A percentile compares a stretch with the other conserved stretches of the same genome.
Evolutionary conservation across 2,113 vertebrate species (phyloP).

Genomic region (Odobenus rosmarus): DNA sequence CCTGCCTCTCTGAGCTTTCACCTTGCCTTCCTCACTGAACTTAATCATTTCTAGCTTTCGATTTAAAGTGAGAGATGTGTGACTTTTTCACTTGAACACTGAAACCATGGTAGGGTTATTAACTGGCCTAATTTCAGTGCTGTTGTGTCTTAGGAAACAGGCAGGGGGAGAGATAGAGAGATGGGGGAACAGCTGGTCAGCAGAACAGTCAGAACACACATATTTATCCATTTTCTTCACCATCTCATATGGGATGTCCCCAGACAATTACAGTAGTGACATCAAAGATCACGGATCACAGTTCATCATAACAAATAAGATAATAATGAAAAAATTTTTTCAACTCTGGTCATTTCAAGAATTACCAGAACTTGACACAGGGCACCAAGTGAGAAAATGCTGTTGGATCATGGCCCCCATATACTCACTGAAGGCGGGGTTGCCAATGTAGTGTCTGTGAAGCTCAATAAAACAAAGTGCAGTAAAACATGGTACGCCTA

Average conservation of each 20-base stretch:
- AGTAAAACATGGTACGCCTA: neutral
- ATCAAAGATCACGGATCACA: neutral
- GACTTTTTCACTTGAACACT: neutral
- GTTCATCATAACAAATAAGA: neutral
- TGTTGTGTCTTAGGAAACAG: neutral
- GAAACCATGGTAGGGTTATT: neutral
- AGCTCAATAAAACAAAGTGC: neutral
- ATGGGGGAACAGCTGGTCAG: neutral
- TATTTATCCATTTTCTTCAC: neutral
- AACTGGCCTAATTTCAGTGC: neutral
- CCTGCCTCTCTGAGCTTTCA: neutral
- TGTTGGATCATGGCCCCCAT: neutral
- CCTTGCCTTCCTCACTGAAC: neutral
- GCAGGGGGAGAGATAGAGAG: neutral
- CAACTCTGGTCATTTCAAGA: neutral
- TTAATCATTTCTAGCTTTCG: neutral
- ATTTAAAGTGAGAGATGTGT: neutral
- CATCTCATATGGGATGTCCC: neutral
- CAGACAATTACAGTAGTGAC: neutral
- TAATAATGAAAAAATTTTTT: neutral
- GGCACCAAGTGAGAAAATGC: neutral
- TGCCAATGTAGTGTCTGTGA: neutral
- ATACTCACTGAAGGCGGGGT: neutral
- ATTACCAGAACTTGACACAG: neutral
- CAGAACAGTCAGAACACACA: neutral